Conservation (phyloP, 2,888 invertebrate species). For the Sarcophaga variegata region DNA sequence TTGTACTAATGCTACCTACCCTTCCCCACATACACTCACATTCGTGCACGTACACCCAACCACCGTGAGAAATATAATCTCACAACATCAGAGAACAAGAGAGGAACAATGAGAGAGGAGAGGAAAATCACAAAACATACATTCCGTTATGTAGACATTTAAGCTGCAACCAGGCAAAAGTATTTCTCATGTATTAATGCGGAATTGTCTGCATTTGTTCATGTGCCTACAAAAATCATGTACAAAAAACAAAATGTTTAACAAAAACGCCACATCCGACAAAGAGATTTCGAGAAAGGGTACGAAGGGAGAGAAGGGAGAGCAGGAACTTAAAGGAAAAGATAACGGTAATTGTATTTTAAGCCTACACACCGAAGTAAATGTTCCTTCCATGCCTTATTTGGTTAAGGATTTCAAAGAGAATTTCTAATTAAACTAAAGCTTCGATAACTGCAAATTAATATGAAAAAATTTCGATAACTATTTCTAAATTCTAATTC, state of each 20-base stretch:
- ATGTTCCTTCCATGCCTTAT: no score
- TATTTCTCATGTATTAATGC: conserved; percentile 3
- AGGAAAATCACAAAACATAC: background rate
- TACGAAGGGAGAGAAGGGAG: no score
- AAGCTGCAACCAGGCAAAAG: conserved; percentile 12
- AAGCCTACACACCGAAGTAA: no score
- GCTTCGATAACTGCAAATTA: no score
- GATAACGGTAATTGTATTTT: no score
- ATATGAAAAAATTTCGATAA: no score
- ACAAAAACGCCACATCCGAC: background rate
- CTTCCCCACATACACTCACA: background rate
- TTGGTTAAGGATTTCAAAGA: no score
- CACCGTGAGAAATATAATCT: background rate
- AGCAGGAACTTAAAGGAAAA: no score
- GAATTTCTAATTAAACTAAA: no score
- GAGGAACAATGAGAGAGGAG: background rate
- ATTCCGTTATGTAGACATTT: conserved; percentile 5
- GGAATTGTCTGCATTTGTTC: background rate
- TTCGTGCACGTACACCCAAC: background rate
- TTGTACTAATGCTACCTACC: conserved; percentile 14
- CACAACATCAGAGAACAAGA: background rate
- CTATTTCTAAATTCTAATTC: no score
- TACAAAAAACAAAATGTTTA: background rate
- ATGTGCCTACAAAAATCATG: conserved; percentile 32
- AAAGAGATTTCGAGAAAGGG: no score